Evolutionary conservation across 2,797 vertebrate species (phyloP).

Genomic region (Pseudochirops corinnae): DNA sequence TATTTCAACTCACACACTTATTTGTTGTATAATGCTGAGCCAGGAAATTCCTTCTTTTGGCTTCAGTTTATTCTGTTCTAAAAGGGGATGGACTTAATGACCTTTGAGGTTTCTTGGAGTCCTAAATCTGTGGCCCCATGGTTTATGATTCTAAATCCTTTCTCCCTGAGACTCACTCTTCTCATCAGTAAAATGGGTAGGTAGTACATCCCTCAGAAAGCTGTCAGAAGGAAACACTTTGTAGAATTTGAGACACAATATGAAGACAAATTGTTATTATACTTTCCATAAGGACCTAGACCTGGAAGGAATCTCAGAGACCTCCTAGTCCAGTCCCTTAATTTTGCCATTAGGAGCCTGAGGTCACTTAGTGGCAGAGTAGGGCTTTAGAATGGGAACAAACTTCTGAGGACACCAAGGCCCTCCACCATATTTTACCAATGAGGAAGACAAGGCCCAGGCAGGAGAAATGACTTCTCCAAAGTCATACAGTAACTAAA

Average conservation of each 20-base stretch:
- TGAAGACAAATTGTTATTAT: not conserved
- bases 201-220: not conserved
- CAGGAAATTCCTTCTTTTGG: not conserved
- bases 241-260: not conserved
- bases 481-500: not conserved
- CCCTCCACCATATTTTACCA: not conserved
- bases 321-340: not conserved
- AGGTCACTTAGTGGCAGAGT: not conserved
- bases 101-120: not conserved
- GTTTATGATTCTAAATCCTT: not conserved
- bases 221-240: not conserved
- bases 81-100: not conserved
- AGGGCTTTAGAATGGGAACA: not conserved
- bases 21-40: not conserved
- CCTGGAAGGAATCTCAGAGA: not conserved
- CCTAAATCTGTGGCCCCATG: not conserved
- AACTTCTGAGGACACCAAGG: not conserved
- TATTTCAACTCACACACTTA: not conserved
- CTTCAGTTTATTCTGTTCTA: not conserved
- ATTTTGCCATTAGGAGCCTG: not conserved
- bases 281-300: conserved; percentile 17
- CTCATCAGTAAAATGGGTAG: not conserved
- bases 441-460: not conserved
- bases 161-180: not conserved
- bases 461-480: not conserved